A percentile compares a stretch with the other conserved stretches of the same genome.
Evolutionary conservation across 2,113 vertebrate genomes (phyloP).

Genomic region (Mirza zaza): DNA sequence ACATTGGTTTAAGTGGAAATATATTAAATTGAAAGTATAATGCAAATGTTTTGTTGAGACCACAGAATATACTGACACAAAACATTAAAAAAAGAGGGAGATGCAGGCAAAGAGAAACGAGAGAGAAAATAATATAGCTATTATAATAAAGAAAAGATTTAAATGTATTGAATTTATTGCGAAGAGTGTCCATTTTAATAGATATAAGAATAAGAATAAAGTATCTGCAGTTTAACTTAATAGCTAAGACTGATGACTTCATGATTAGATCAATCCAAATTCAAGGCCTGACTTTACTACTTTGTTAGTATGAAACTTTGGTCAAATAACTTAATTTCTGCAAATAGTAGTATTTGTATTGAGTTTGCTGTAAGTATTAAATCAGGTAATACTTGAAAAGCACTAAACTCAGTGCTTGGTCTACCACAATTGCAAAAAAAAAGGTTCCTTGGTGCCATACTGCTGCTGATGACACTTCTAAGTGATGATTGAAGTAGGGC

Average conservation of each 20-base stretch:
- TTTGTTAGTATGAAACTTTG: background rate
- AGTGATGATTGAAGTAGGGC: background rate
- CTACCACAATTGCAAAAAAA: background rate
- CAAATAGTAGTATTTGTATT: background rate
- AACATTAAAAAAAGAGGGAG: background rate
- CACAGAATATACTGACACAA: background rate
- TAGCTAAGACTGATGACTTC: background rate
- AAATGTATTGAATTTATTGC: background rate
- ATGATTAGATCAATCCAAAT: background rate
- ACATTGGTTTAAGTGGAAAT: slow-evolving; percentile 7
- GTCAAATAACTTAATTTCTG: background rate
- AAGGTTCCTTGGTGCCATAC: background rate
- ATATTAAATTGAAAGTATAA: background rate
- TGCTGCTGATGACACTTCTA: background rate
- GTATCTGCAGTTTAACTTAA: background rate
- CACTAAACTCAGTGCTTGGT: background rate
- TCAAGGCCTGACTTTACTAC: background rate
- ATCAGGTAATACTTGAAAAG: background rate
- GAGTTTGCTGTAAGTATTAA: background rate
- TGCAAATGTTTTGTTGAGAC: background rate
- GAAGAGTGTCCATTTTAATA: background rate
- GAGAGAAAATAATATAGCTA: background rate
- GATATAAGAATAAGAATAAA: background rate
- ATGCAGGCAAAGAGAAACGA: background rate
- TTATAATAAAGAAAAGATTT: background rate